These are phyloP conservation scores for Tokudaia muenninki DNA, from an alignment of 2,797 vertebrate genomes.

Conservation along the genomic window DNA sequence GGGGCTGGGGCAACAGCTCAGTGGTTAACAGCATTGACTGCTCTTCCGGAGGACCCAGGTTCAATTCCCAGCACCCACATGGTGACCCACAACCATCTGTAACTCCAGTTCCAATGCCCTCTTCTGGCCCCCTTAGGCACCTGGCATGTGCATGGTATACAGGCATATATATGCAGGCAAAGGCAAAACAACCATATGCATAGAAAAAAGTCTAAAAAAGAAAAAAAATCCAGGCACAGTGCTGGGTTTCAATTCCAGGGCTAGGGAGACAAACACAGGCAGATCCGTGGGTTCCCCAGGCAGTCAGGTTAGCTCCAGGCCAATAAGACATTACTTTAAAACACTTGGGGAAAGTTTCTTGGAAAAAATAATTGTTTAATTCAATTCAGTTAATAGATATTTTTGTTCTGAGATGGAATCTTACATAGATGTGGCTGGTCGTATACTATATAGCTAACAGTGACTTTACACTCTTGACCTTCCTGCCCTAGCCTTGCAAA, in stretches of 20 bases:
- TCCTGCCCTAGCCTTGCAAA: background rate
- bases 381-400: background rate
- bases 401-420: background rate
- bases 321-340: conserved; percentile 28
- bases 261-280: background rate
- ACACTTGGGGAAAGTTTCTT: conserved; percentile 18
- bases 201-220: background rate
- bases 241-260: background rate
- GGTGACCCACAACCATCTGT: background rate
- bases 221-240: background rate
- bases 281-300: background rate
- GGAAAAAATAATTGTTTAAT: conserved; percentile 10
- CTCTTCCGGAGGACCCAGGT: background rate
- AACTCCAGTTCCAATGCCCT: background rate
- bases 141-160: background rate
- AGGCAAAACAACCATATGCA: background rate
- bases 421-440: background rate
- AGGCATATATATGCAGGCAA: background rate
- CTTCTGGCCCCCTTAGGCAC: background rate
- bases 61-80: no score
- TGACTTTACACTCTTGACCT: background rate
- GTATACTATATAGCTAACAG: background rate
- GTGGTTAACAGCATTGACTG: background rate
- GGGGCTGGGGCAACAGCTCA: background rate
- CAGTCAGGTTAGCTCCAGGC: background rate